Conservation (phyloP, 2,797 vertebrate species). For the Rhinoraja longicauda region DNA sequence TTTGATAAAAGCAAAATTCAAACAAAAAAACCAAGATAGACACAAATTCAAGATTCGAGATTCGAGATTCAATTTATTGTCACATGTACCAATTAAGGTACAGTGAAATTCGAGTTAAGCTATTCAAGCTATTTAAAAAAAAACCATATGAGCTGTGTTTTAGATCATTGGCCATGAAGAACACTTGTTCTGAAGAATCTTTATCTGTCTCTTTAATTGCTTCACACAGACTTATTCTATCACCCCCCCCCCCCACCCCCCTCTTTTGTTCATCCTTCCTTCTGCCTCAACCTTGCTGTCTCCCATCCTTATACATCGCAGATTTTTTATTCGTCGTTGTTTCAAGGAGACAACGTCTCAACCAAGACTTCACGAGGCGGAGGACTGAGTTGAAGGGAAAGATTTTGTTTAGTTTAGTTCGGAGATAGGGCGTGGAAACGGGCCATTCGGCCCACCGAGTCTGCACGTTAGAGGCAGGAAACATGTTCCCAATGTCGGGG, state of each 20-base stretch:
- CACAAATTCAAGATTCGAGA: too few species aligned
- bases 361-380: not conserved
- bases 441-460: too few species aligned
- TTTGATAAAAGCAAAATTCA: not conserved
- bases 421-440: too few species aligned
- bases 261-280: too few species aligned
- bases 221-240: not conserved
- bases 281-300: too few species aligned
- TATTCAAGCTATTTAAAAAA: not conserved
- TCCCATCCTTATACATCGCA: not conserved
- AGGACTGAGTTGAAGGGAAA: not conserved
- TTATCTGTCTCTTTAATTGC: not conserved
- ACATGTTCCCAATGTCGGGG: too few species aligned
- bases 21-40: not conserved
- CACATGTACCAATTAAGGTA: too few species aligned
- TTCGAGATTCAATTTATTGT: too few species aligned
- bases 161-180: not conserved
- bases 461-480: too few species aligned
- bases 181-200: not conserved
- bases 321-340: not conserved
- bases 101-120: too few species aligned
- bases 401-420: too few species aligned
- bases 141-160: not conserved
- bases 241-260: too few species aligned
- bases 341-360: not conserved